phyloP scores from a whole-genome alignment of 2,888 invertebrate genomes.

The Lasius fuliginosus region DNA sequence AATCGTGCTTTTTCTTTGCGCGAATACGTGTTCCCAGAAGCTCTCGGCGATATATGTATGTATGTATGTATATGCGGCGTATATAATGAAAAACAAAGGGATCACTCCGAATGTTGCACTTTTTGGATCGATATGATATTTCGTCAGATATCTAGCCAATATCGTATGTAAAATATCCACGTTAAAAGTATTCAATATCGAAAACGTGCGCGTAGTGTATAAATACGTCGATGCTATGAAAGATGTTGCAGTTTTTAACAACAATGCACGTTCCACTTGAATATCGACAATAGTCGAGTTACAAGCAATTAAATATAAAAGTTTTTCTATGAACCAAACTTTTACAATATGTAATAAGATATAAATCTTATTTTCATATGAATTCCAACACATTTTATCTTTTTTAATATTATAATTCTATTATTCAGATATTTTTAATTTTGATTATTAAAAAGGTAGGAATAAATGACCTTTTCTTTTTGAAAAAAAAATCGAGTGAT shows the following conservation, averaged over 20 bases:
- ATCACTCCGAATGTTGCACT: background rate
- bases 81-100: constrained; percentile 25
- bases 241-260: constrained; percentile 14
- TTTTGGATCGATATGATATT: background rate
- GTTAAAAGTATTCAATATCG: constrained; percentile 12
- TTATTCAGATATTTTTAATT: background rate
- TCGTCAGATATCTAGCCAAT: background rate
- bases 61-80: background rate
- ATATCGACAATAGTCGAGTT: background rate
- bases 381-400: background rate
- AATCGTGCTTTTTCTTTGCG: constrained; percentile 34
- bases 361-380: background rate
- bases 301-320: constrained; percentile 7
- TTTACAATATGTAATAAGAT: background rate
- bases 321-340: background rate
- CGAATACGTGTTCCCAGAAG: constrained; percentile 19
- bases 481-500: background rate
- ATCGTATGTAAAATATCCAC: background rate
- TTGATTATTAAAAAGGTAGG: background rate
- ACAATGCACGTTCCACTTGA: background rate
- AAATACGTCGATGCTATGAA: background rate
- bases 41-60: background rate
- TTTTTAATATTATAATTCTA: background rate
- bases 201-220: background rate
- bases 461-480: background rate